Evolutionary conservation across 2,113 vertebrate species (phyloP), one percentile per base, ranked within the genome.

Genomic region (Pitta sordida): DNA sequence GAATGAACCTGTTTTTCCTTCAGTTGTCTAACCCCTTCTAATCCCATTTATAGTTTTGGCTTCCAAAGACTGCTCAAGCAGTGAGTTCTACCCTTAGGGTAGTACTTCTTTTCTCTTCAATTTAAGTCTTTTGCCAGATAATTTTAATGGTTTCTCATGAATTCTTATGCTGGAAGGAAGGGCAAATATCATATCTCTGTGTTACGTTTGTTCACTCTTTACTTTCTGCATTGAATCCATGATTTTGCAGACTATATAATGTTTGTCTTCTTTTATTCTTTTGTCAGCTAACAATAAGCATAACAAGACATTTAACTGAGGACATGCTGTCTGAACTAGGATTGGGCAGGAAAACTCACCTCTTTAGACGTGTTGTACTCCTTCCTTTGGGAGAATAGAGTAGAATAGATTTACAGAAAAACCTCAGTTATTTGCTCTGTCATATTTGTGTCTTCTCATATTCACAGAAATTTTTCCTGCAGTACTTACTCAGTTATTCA

Each of bases 11-110:
- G 13, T 41, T 94, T 65, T 81, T n/a, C 14, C 53, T 51, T 37
- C 43, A 67, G 12, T 34, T 49, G 11, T 36, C 37, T 81, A 62
- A 74, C 29, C 11, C 32, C 4, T 70, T 73, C 69, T 67, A 85
- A 85, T 82, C 13, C 10, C 18, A 30, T 60, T 67, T 51, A 32
- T 2, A 27, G 2, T 65, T 89, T 41, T 0, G 0, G 2, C 9
- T 73, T 89, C 81, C 30, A 56, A 64, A 73, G 7, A 77, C 58
- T 81, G 21, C 5, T 60, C 6, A 36, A 49, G 16, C 6, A 56
- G 13, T 41, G 8, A 43, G 4, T 81, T 77, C 51, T 86, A 43
- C 6, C 8, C 26, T 89, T 58, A 67, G 2, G 15, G 5, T 29
- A 75, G 5, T 55, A 41, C 8, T 86, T 91, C 23, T 49, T 73